Base-by-base conservation (phyloP, 1,140 invertebrate genomes). In the Planococcus citri region DNA sequence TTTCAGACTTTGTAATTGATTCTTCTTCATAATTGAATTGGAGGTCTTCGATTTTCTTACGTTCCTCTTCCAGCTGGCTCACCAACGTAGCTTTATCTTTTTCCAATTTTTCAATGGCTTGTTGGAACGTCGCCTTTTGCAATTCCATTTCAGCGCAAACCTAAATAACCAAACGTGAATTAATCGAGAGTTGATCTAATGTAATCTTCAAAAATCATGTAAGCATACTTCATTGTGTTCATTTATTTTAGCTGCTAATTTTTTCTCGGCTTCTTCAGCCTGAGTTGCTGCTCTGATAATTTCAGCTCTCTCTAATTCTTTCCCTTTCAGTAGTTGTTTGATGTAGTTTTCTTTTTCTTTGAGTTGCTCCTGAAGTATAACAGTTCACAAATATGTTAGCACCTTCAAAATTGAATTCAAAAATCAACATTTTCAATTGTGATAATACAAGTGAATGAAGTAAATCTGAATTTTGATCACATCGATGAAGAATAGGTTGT, bases 281-380 rank as follows among this genome's bases (percentile, higher is more conserved):
- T 89, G 86, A 73, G 79, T 83, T 1, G 88, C 85, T 51, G 87
- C 85, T 78, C 85, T 83, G 76, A 83, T 84, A 79, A 92, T 82
- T 78, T 94, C 90, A 61, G 88, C 85, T 74, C 92, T 82, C 78
- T 96, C 94, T 72, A 95, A 77, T 75, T 97, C 94, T 69, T 92
- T 79, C 77, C 97, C 94, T 71, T 88, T 88, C 77, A 95, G 83
- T 57, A 97, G 81, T 75, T 91, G 86, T 76, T 95, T 92, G 73
- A 97, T 88, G 75, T 97, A 92, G 72, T 91, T 87, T 76, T 95
- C 91, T 77, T 95, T 97, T 78, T 96, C 93, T 77, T 91, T 89
- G 70, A 97, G 79, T 27, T 91, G 80, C 77, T 95, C 92, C 92
- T 97, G 77, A 75, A 79, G 71, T 67, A 51, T 27, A 72, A 41